A percentile compares a stretch with the other conserved stretches of the same genome.
These are phyloP conservation scores for Oenanthe oenanthe DNA, from an alignment of 2,113 vertebrate species.

Conservation along the genomic window DNA sequence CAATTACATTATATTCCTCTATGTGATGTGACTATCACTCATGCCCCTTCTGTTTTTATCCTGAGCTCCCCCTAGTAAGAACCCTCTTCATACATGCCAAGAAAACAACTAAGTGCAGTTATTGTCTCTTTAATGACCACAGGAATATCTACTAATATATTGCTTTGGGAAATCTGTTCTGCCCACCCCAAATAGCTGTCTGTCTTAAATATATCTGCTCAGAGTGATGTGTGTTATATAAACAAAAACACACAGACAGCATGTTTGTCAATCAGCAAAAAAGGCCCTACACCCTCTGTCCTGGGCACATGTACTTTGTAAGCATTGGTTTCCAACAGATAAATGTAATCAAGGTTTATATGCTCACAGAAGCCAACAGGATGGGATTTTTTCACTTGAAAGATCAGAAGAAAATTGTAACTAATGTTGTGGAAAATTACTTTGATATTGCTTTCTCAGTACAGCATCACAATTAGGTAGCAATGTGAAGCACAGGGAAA, in stretches of 20 bases:
- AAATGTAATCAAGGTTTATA: conserved; percentile 84
- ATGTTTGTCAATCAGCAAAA: conserved; percentile 40
- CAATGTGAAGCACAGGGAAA: conserved; percentile 73
- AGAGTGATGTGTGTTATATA: background rate
- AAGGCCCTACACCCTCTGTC: background rate
- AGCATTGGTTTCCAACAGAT: conserved; percentile 78
- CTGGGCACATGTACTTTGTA: conserved; percentile 56
- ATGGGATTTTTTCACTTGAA: conserved; percentile 84
- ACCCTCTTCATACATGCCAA: background rate
- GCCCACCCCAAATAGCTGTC: background rate
- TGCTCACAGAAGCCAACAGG: conserved; percentile 78
- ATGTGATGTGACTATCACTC: accelerated
- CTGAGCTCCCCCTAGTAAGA: background rate
- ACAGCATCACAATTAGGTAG: conserved; percentile 87
- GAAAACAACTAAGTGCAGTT: background rate
- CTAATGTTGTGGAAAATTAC: conserved; percentile 89
- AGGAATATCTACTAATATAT: background rate
- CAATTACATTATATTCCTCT: background rate
- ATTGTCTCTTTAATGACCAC: background rate
- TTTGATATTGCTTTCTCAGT: conserved; percentile 86
- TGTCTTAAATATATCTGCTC: background rate
- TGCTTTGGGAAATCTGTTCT: background rate
- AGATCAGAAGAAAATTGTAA: conserved; percentile 85
- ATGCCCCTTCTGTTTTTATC: background rate
- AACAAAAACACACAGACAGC: conserved; percentile 4